Evolutionary conservation across 2,888 invertebrate species (phyloP).

Genomic region (Ectropis crepuscularia): DNA sequence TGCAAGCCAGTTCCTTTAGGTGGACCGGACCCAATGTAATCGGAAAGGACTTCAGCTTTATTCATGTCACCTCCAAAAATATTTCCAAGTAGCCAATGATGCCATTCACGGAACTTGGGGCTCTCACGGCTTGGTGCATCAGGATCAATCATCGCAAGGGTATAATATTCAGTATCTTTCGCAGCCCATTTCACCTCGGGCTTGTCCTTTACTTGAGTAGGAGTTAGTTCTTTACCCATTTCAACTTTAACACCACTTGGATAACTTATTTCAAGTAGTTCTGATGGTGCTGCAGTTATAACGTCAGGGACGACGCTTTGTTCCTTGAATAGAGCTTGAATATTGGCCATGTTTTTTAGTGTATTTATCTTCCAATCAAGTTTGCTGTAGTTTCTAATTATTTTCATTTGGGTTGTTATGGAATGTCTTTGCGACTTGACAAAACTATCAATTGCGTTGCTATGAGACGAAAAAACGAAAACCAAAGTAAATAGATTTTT

Average conservation of each 20-base stretch:
- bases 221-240: conserved; percentile 88
- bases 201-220: conserved; percentile 88
- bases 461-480: no score
- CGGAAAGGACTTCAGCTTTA: conserved; percentile 87
- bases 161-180: conserved; percentile 86
- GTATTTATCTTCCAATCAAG: background rate
- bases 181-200: conserved; percentile 88
- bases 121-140: conserved; percentile 90
- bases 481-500: no score
- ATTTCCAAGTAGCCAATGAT: conserved; percentile 92
- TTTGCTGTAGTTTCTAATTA: background rate
- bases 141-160: conserved; percentile 87
- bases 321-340: conserved; percentile 74
- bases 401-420: no score
- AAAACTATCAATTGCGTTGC: no score
- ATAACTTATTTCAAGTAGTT: conserved; percentile 80
- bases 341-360: conserved; percentile 53
- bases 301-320: conserved; percentile 88
- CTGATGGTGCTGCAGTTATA: conserved; percentile 83
- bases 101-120: conserved; percentile 89
- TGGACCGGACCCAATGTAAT: conserved; percentile 88
- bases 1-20: conserved; percentile 89
- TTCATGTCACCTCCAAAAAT: conserved; percentile 86
- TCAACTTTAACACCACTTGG: conserved; percentile 76
- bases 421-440: no score